phyloP scores from a whole-genome alignment of 2,113 vertebrate species.

The Polypterus bichir region DNA sequence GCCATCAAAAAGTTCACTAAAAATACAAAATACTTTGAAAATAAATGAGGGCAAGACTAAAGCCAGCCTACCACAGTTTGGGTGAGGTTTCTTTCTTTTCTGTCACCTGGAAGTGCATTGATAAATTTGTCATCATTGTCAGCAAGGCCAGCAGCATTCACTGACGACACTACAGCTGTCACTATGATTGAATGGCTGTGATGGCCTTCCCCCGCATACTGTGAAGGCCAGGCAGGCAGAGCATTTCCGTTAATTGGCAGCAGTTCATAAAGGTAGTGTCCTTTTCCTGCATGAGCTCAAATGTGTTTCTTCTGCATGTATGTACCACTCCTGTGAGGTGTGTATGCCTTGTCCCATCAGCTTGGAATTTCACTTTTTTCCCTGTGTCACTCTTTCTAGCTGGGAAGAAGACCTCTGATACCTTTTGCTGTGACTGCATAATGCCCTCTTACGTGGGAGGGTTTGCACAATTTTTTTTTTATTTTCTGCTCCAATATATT shows the following conservation, averaged over 20 bases:
- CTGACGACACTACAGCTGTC: constrained; percentile 10
- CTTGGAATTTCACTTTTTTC: too few species aligned
- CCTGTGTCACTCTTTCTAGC: too few species aligned
- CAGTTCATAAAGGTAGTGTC: constrained; percentile 13
- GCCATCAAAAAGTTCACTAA: too few species aligned
- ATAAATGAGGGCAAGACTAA: too few species aligned
- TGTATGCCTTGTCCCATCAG: neutral
- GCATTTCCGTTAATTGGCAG: constrained; percentile 21
- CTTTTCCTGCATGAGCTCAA: constrained; percentile 22
- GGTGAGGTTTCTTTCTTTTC: too few species aligned
- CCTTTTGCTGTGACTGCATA: too few species aligned
- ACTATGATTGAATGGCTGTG: constrained; percentile 15
- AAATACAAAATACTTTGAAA: too few species aligned
- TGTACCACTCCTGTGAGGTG: neutral
- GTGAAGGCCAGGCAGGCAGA: constrained; percentile 17
- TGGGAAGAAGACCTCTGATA: too few species aligned
- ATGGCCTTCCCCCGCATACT: constrained; percentile 10
- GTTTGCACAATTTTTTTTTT: too few species aligned
- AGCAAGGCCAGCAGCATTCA: constrained; percentile 11
- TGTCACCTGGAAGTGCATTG: constrained; percentile 5
- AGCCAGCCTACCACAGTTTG: too few species aligned
- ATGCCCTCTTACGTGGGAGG: too few species aligned
- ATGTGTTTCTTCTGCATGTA: neutral
- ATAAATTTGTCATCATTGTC: constrained; percentile 8
- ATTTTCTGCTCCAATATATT: too few species aligned